These are phyloP conservation scores for Alosa alosa DNA, from an alignment of 2,113 vertebrate species.

Conservation along the genomic window DNA sequence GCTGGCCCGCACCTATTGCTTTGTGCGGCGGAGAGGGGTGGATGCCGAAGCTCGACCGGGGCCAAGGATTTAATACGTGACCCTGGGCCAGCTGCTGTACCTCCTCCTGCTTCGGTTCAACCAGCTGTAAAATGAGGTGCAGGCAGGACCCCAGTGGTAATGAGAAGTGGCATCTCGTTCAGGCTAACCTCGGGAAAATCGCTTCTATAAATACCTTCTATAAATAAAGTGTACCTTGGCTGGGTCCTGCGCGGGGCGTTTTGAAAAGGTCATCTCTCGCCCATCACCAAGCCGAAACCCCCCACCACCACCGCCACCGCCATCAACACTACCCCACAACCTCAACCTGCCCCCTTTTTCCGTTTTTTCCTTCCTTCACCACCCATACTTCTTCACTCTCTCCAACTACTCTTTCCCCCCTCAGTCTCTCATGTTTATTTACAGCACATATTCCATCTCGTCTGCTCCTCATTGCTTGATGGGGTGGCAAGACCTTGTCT, in stretches of 20 bases:
- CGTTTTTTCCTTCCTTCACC: conserved; percentile 17
- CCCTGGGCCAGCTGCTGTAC: conserved; percentile 69
- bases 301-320: conserved; percentile 28
- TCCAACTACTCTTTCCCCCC: not conserved
- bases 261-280: conserved; percentile 73
- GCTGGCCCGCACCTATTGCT: conserved; percentile 10
- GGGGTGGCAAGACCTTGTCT: conserved; percentile 20
- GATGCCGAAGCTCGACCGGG: conserved; percentile 66
- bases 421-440: conserved; percentile 31
- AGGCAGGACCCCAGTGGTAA: conserved; percentile 71
- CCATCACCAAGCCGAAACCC: conserved; percentile 35
- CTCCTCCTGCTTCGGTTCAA: conserved; percentile 64
- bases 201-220: conserved; percentile 79
- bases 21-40: conserved; percentile 53
- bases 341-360: conserved; percentile 31
- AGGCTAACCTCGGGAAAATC: conserved; percentile 77
- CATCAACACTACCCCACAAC: conserved; percentile 16
- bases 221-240: conserved; percentile 77
- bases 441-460: conserved; percentile 29
- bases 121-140: conserved; percentile 77
- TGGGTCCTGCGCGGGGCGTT: conserved; percentile 48
- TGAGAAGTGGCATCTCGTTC: conserved; percentile 77
- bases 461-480: conserved; percentile 48
- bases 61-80: conserved; percentile 74
- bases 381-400: conserved; percentile 23